Evolutionary conservation across 2,888 invertebrate genomes (phyloP).

Genomic region (Folsomia candida): DNA sequence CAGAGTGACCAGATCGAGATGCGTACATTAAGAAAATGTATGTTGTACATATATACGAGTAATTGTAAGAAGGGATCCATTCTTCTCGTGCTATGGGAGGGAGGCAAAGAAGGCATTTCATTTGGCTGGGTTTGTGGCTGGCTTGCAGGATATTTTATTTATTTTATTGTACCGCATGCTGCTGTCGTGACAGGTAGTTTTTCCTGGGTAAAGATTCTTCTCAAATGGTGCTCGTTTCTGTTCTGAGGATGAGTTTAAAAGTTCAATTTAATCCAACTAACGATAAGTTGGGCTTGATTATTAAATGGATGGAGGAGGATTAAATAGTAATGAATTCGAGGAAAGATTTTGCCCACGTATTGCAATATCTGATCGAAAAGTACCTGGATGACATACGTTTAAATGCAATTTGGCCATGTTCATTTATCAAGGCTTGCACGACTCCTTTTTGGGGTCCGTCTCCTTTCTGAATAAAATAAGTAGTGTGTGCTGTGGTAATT

Average conservation of each 20-base stretch:
- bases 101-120: background rate
- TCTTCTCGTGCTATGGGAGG: background rate
- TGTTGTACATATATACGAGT: too few relatives aligned
- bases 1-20: too few relatives aligned
- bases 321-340: too few relatives aligned
- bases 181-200: conserved; percentile 46
- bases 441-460: too few relatives aligned
- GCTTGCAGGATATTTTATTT: conserved; percentile 43
- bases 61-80: background rate
- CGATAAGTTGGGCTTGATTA: background rate
- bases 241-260: background rate
- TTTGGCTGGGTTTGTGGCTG: background rate
- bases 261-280: background rate
- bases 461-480: too few relatives aligned
- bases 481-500: too few relatives aligned
- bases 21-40: background rate
- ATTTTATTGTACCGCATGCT: conserved; percentile 44
- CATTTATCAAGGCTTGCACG: too few relatives aligned
- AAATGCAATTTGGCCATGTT: too few relatives aligned
- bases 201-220: conserved; percentile 12
- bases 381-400: too few relatives aligned
- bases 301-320: too few relatives aligned
- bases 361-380: too few relatives aligned
- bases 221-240: background rate
- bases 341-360: too few relatives aligned